A percentile compares a stretch with the other conserved stretches of the same genome.
These are phyloP conservation scores for Sebastes trivittatus DNA, from an alignment of 2,797 vertebrate species.

Conservation along the genomic window DNA sequence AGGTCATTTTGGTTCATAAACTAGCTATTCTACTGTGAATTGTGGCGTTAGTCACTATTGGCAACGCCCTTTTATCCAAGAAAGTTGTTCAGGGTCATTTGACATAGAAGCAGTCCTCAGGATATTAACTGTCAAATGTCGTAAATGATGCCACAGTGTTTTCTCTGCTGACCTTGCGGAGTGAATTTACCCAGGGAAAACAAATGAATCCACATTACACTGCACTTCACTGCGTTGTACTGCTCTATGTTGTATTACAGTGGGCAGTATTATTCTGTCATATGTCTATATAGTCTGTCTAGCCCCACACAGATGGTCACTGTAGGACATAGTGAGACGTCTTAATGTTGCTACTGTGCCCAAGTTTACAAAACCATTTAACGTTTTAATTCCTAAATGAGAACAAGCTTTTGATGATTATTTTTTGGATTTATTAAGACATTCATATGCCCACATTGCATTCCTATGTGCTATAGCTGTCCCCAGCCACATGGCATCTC, in stretches of 20 bases:
- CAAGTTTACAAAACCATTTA: neutral
- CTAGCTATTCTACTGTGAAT: neutral
- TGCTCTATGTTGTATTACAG: conserved; percentile 1
- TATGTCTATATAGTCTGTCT: neutral
- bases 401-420: neutral
- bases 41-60: conserved; percentile 20
- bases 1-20: conserved; percentile 16
- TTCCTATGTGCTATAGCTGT: neutral
- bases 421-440: neutral
- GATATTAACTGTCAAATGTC: conserved; percentile 58
- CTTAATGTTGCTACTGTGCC: neutral
- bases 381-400: neutral
- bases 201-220: conserved; percentile 28
- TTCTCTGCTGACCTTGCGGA: conserved; percentile 65
- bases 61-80: conserved; percentile 45
- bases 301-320: neutral
- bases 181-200: conserved; percentile 54
- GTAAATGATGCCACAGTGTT: conserved; percentile 58
- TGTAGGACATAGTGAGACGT: neutral
- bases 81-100: conserved; percentile 63
- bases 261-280: conserved; percentile 1
- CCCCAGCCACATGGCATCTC: neutral
- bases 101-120: conserved; percentile 41
- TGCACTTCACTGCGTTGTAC: conserved; percentile 9
- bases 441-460: neutral